Evolutionary conservation across 2,113 vertebrate genomes (phyloP), one percentile per base, ranked within the genome.

Genomic region (Campylomormyrus numenius): DNA sequence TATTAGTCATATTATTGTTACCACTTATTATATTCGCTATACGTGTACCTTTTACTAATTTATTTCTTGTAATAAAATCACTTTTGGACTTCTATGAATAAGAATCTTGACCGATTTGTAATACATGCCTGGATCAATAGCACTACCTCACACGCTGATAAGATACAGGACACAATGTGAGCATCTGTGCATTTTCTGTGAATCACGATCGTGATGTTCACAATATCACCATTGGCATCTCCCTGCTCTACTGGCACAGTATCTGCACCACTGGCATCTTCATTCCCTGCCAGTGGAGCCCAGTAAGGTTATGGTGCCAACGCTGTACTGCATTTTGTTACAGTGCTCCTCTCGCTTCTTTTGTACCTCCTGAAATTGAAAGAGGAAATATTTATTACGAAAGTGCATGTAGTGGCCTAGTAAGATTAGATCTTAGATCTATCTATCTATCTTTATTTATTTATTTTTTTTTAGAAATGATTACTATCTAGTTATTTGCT

Each of bases 301-400:
- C 70, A 96, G 93, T 11, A 96, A 93, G 48, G 93, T 94, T 1
- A 91, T 84, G 0, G 92, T 24, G 83, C 96, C 96, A 0, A 88
- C 94, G 85, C 91, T 94, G 92, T 95, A 94, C 9, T 84, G 91
- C 93, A 95, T 58, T 0, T 0, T 66, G 39, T 93, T 93, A 92
- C 96, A 96, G 88, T 92, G 93, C 0, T 94, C 15, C 0, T 91
- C 19, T 91, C 95, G 90, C n/a, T 0, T 1, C 0, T 0, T 24
- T 90, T 66, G 94, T 93, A 94, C 93, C 1, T 91, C 93, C 96
- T 96, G 94, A 27, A 90, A 93, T 56, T 0, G 85, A 91, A 49
- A 11, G 17, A 11, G 35, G 74, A 89, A 62, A 74, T 62, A 24
- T 17, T 27, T 58, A 27, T 58, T 27, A 77, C 11, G 11, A 11